Evolutionary conservation across 2,888 invertebrate genomes (phyloP).

Genomic region (Dysmachus trigonus): DNA sequence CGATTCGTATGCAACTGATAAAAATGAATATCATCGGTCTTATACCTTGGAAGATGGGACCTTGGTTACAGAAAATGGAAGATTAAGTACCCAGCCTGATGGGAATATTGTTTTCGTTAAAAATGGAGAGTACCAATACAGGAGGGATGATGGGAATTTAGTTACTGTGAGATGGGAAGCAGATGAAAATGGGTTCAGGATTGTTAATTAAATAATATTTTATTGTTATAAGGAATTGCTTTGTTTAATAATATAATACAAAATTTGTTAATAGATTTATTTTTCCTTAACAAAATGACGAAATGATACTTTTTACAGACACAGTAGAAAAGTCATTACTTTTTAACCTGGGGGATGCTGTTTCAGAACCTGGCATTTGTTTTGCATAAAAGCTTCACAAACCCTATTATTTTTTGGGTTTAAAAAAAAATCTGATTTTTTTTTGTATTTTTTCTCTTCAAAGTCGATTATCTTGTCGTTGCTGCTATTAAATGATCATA

Average conservation of each 20-base stretch:
- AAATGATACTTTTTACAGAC: too few relatives aligned
- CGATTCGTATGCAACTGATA: not conserved
- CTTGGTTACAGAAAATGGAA: conserved; percentile 38
- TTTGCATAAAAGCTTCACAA: too few relatives aligned
- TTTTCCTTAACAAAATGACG: too few relatives aligned
- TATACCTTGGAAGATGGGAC: conserved; percentile 44
- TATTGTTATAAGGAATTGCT: too few relatives aligned
- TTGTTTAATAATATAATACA: not conserved
- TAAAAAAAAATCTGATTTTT: too few relatives aligned
- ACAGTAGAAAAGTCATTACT: too few relatives aligned
- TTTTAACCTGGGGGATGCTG: too few relatives aligned
- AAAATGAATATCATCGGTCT: not conserved
- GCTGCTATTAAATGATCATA: too few relatives aligned
- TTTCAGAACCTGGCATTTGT: too few relatives aligned
- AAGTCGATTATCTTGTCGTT: too few relatives aligned
- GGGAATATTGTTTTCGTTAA: conserved; percentile 40
- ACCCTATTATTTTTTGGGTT: too few relatives aligned
- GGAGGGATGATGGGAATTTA: conserved; percentile 11
- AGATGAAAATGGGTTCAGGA: conserved; percentile 43
- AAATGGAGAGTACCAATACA: conserved; percentile 44
- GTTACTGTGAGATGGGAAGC: conserved; percentile 46
- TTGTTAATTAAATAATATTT: not conserved
- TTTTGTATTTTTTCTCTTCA: too few relatives aligned
- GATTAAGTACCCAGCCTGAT: not conserved
- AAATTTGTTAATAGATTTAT: not conserved